Percentiles rank a stretch among this genome's conserved stretches.
These are phyloP conservation scores for Cryptocephalus primarius DNA, from an alignment of 2,888 invertebrate genomes.

Conservation along the genomic window DNA sequence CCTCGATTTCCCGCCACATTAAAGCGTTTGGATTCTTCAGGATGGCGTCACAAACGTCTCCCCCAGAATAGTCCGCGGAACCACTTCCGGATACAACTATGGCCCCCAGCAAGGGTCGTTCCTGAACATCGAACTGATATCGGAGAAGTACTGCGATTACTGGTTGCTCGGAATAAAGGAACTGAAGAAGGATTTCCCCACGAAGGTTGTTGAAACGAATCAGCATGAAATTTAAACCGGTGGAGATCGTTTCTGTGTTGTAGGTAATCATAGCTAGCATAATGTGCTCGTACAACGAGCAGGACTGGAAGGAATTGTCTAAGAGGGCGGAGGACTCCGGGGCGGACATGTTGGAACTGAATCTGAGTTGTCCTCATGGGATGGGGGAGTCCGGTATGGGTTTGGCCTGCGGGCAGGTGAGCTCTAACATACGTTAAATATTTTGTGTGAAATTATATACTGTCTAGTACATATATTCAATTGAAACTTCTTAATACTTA, in stretches of 20 bases:
- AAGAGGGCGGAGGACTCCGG: slow-evolving; percentile 69
- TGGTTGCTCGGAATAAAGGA: slow-evolving; percentile 86
- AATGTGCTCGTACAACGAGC: slow-evolving; percentile 80
- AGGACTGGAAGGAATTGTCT: slow-evolving; percentile 82
- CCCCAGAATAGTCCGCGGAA: slow-evolving; percentile 89
- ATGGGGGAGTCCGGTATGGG: slow-evolving; percentile 99
- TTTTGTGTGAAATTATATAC: slow-evolving; percentile 1
- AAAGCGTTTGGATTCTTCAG: slow-evolving; percentile 41
- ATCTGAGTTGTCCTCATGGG: slow-evolving; percentile 96
- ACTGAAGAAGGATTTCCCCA: slow-evolving; percentile 84
- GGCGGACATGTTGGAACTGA: slow-evolving; percentile 90
- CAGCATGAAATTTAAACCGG: background rate
- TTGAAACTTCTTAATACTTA: too few species aligned
- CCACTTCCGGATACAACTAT: slow-evolving; percentile 80
- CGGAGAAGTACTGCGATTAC: slow-evolving; percentile 89
- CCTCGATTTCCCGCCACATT: background rate
- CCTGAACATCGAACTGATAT: slow-evolving; percentile 95
- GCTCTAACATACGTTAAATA: background rate
- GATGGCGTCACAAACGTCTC: slow-evolving; percentile 95
- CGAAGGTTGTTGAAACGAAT: slow-evolving; percentile 48
- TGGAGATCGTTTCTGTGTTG: slow-evolving; percentile 5
- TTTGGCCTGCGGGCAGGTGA: slow-evolving; percentile 90
- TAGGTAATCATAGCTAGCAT: slow-evolving; percentile 89
- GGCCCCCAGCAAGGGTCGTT: slow-evolving; percentile 97
- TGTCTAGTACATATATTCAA: too few species aligned